These are phyloP conservation scores for Lasioglossum lativentre DNA, from an alignment of 2,888 invertebrate genomes.

Conservation along the genomic window DNA sequence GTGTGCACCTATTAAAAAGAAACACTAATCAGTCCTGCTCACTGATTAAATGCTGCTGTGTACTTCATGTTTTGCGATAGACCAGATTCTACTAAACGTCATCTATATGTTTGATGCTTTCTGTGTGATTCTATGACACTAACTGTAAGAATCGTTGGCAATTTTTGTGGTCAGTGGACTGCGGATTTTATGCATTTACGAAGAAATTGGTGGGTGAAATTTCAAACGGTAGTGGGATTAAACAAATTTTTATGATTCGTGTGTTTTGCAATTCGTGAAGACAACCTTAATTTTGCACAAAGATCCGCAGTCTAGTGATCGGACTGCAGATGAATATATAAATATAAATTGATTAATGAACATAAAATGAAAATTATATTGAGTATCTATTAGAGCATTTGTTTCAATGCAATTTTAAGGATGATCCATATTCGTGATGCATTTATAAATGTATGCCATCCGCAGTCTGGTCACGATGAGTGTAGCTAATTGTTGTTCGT, in stretches of 20 bases:
- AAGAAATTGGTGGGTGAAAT: neutral
- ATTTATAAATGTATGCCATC: neutral
- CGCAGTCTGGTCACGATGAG: neutral
- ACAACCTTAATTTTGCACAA: neutral
- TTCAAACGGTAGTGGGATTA: neutral
- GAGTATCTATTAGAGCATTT: neutral
- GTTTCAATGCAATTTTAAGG: neutral
- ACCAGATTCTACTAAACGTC: neutral
- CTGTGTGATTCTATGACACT: neutral
- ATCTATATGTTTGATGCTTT: neutral
- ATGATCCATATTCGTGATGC: neutral
- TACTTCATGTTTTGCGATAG: neutral
- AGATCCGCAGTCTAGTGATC: neutral
- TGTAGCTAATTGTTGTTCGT: neutral
- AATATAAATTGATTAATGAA: neutral
- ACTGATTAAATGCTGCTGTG: neutral
- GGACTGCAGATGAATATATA: neutral
- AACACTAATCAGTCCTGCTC: neutral
- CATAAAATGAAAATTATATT: neutral
- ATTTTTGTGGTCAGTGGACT: neutral
- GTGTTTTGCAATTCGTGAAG: neutral
- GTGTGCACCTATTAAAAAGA: neutral
- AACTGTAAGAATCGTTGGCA: neutral
- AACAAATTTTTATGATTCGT: neutral
- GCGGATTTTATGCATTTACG: neutral